These are phyloP conservation scores for Smithornis capensis DNA, from an alignment of 2,113 vertebrate genomes.

Conservation along the genomic window DNA sequence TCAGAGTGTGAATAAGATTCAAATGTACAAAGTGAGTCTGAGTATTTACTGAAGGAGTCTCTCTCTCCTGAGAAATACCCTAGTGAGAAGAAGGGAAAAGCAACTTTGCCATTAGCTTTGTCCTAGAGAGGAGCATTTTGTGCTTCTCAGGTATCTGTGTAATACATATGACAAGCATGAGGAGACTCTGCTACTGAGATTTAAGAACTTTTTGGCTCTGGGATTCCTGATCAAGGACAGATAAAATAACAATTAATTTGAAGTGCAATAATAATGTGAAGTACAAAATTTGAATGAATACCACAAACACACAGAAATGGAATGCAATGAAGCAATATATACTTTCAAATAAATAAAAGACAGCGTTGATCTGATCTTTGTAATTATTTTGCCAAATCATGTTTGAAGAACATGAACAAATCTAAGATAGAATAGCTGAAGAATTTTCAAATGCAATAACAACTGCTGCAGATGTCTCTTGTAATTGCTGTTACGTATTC, in stretches of 20 bases:
- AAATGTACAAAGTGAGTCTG: not conserved
- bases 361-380: not conserved
- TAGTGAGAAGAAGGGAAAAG: not conserved
- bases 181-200: not conserved
- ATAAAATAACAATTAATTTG: not conserved
- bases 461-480: not conserved
- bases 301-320: not conserved
- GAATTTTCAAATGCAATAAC: not conserved
- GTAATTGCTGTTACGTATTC: conserved; percentile 18
- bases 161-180: not conserved
- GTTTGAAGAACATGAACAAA: not conserved
- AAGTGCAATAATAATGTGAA: not conserved
- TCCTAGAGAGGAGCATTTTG: not conserved
- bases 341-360: not conserved
- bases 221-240: not conserved
- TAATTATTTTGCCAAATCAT: conserved; percentile 21
- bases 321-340: not conserved
- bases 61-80: not conserved
- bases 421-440: not conserved
- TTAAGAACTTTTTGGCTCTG: not conserved
- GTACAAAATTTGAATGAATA: not conserved
- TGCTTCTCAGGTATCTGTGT: not conserved
- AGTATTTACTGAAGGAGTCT: fast-evolving
- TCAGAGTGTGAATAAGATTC: not conserved
- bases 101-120: not conserved